phyloP scores from a whole-genome alignment of 23 tunicate genomes.

The Ascidia mentula region DNA sequence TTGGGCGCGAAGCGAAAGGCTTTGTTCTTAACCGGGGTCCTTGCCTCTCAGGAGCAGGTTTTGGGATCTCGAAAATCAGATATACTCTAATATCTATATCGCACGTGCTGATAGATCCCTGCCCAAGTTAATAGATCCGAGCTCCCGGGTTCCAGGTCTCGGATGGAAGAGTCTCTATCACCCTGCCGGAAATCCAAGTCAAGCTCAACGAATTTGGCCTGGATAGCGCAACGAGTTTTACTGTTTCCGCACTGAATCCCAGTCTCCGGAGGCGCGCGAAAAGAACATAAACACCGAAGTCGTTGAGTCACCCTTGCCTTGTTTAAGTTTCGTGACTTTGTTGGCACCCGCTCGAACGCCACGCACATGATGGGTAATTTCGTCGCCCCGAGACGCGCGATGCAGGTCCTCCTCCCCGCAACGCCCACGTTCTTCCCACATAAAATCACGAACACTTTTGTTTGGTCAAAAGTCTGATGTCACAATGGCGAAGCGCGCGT shows the following conservation, averaged over 20 bases:
- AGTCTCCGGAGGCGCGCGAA: neutral
- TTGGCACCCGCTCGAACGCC: neutral
- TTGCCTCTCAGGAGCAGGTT: neutral
- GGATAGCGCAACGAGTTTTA: no score
- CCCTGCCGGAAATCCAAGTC: neutral
- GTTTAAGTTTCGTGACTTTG: slow-evolving; percentile 8
- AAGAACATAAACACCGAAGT: neutral
- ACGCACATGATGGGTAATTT: neutral
- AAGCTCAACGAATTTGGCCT: neutral
- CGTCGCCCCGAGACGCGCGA: neutral
- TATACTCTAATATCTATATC: slow-evolving; percentile 6
- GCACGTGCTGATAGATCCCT: neutral
- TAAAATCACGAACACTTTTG: neutral
- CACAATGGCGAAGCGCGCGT: neutral
- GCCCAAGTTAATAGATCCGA: neutral
- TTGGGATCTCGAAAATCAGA: neutral
- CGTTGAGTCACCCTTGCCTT: neutral
- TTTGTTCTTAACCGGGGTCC: slow-evolving; percentile 19
- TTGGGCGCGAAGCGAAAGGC: slow-evolving; percentile 16
- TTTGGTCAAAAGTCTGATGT: neutral
- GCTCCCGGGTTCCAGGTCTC: no score
- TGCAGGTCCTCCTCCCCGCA: neutral
- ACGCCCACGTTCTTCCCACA: neutral
- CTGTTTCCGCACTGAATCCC: neutral
- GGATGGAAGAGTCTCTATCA: no score